A percentile compares a stretch with the other conserved stretches of the same genome.
These are phyloP conservation scores for Damaliscus lunatus DNA, from an alignment of 2,113 vertebrate genomes.

Conservation along the genomic window DNA sequence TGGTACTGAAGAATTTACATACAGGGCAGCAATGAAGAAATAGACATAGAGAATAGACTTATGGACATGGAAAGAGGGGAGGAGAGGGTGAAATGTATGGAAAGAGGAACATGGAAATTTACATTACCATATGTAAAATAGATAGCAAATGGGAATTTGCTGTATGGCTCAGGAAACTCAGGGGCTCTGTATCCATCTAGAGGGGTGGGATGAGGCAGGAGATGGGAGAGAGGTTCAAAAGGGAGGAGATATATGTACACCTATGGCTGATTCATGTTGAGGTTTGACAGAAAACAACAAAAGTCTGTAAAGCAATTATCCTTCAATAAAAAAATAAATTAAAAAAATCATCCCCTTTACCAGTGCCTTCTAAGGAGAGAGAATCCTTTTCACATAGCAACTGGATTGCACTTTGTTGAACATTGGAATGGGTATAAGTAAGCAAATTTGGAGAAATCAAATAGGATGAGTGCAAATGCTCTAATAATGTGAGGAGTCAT, in stretches of 20 bases:
- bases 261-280: background rate
- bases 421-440: background rate
- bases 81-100: background rate
- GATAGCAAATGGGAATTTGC: background rate
- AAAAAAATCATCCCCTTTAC: background rate
- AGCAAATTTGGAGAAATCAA: background rate
- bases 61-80: background rate
- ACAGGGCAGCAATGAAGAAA: background rate
- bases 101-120: background rate
- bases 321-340: background rate
- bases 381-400: background rate
- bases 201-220: background rate
- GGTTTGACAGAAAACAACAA: background rate
- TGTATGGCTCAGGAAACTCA: background rate
- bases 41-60: background rate
- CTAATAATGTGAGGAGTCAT: background rate
- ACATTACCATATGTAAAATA: background rate
- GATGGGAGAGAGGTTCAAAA: background rate
- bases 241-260: background rate
- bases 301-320: background rate
- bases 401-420: background rate
- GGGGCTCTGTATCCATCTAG: background rate
- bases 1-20: background rate
- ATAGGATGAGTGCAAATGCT: rapidly evolving
- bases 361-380: background rate